Evolutionary conservation across 2,888 invertebrate genomes (phyloP), one percentile per base, ranked within the genome.

Genomic region (Pyrrhosoma nymphula): DNA sequence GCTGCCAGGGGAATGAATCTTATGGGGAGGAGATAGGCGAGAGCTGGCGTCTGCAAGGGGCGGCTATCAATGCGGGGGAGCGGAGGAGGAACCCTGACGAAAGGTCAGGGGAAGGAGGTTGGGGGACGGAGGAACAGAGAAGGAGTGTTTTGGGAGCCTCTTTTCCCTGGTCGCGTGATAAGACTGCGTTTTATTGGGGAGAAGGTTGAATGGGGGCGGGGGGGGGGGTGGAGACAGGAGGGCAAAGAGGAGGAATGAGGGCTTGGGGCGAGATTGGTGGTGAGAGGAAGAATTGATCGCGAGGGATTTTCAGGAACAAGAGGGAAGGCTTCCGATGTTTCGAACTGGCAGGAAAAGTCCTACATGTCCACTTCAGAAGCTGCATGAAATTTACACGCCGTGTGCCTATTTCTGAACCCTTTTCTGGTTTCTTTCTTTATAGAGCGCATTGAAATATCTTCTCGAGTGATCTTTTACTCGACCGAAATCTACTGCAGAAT

Each of bases 161-260:
- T 89, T 89, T 89, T 56, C 90, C n/a, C 91, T 91, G 60, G 69
- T 93, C 93, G 93, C 93, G 93, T 93, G 93, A 93, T 93, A 93
- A 93, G 93, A 55, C 69, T 47, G 35, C 91, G 91, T 91, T 91
- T 63, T 26, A 26, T 63, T 39, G 69, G 63, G 35, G 55, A 69
- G 69, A 47, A 63, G 39, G 20, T 39, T 39, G 47, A 69, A 47
- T n/a, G 63, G 47, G 82, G 30, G 35, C 14, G 82, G 35, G 1
- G 14, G 26, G 26, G 30, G 30, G 60, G 90, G 56, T 26, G 63
- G 63, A 63, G 91, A 35, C 30, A 63, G 14, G 91, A 39, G 91
- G 35, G 39, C 16, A 23, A 23, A 60, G 60, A 60, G 60, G 18
- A 14, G n/a, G 93, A n/a, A 35, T 26, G 55, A 23, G 93, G 69